Percentiles rank a stretch among this genome's conserved stretches.
phyloP scores from a whole-genome alignment of 2,113 vertebrate genomes.

The Tragelaphus strepsiceros region DNA sequence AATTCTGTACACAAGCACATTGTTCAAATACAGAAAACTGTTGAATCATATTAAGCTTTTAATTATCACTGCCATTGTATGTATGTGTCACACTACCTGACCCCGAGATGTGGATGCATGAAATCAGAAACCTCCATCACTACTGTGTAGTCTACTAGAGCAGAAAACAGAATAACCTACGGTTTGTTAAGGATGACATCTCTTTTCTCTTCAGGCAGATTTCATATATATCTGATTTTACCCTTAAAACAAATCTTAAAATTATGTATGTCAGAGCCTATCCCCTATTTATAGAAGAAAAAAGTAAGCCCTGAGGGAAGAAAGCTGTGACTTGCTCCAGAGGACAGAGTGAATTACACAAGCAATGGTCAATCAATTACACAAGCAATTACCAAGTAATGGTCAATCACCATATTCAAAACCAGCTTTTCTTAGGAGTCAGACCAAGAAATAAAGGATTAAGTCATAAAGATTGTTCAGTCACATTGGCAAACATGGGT shows the following conservation, averaged over 20 bases:
- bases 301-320: neutral
- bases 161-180: neutral
- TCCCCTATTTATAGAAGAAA: neutral
- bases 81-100: neutral
- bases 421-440: neutral
- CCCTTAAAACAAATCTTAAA: neutral
- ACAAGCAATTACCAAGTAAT: neutral
- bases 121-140: neutral
- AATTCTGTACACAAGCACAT: slow-evolving; percentile 20
- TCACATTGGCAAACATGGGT: neutral
- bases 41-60: neutral
- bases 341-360: neutral
- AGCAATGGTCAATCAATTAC: neutral
- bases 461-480: neutral
- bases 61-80: too few relatives aligned
- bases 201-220: neutral
- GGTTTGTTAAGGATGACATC: neutral
- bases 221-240: neutral
- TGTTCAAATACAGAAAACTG: neutral
- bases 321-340: neutral
- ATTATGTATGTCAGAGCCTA: neutral
- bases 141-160: neutral
- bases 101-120: neutral
- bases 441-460: neutral
- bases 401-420: neutral